Percentiles rank a stretch among this genome's conserved stretches.
phyloP scores from a whole-genome alignment of 2,797 vertebrate genomes.

The Neoniphon sammara region DNA sequence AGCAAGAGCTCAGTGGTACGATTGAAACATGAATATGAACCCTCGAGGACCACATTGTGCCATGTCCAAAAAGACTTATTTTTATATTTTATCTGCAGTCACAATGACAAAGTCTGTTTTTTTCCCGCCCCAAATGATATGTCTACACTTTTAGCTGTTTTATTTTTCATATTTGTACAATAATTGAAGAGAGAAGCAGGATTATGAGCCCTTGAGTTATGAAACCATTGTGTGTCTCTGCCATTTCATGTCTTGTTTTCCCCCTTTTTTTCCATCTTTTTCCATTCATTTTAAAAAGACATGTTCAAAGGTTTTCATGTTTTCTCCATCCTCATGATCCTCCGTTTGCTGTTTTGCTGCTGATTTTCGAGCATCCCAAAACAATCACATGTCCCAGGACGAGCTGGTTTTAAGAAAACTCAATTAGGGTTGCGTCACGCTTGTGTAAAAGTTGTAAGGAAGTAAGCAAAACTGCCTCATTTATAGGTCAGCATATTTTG shows the following conservation, averaged over 20 bases:
- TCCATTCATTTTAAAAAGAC: slow-evolving; percentile 11
- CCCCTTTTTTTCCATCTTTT: neutral
- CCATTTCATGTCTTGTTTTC: slow-evolving; percentile 9
- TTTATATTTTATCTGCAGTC: slow-evolving; percentile 8
- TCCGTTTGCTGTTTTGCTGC: slow-evolving; percentile 7
- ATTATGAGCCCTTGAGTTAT: slow-evolving; percentile 5
- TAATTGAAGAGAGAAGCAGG: neutral
- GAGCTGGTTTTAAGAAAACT: slow-evolving; percentile 2
- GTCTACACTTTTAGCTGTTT: neutral
- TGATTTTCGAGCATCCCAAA: slow-evolving; percentile 5
- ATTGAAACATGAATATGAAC: slow-evolving; percentile 22
- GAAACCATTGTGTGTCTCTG: slow-evolving; percentile 3
- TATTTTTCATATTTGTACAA: slow-evolving; percentile 1
- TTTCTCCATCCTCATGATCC: slow-evolving; percentile 3
- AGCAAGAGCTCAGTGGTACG: slow-evolving; percentile 11
- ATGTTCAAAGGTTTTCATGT: slow-evolving; percentile 31
- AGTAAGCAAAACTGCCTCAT: slow-evolving; percentile 70
- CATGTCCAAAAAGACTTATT: slow-evolving; percentile 17
- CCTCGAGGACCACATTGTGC: neutral
- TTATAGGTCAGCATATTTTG: slow-evolving; percentile 87
- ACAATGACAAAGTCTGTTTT: slow-evolving; percentile 1
- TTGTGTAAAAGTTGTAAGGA: slow-evolving; percentile 69
- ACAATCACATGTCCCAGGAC: slow-evolving; percentile 26
- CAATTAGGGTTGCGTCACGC: slow-evolving; percentile 70
- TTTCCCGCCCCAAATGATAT: slow-evolving; percentile 4